Evolutionary conservation across 1,140 invertebrate species (phyloP).

Genomic region (Brachionus rotundiformis): DNA sequence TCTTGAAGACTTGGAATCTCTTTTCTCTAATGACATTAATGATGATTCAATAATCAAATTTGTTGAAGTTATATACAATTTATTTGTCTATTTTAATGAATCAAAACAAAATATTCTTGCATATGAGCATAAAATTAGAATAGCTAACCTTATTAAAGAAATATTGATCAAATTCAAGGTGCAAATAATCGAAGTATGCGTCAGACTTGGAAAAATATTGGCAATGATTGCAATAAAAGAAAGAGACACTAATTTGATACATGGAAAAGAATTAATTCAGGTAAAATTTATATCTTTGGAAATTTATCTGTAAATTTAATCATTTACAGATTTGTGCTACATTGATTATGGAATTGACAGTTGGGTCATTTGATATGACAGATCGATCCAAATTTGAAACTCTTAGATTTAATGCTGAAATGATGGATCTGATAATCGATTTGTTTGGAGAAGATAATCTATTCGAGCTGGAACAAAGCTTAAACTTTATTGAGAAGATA

Average conservation of each 20-base stretch:
- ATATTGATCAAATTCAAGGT: conserved; percentile 31
- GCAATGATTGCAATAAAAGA: conserved; percentile 17
- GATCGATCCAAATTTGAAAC: conserved; percentile 37
- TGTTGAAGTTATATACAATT: conserved; percentile 26
- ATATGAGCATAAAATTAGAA: background rate
- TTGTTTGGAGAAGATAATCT: conserved; percentile 45
- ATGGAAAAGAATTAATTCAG: background rate
- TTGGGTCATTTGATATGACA: conserved; percentile 16
- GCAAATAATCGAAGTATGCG: conserved; percentile 13
- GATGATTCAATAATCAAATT: conserved; percentile 2
- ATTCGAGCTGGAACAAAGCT: conserved; percentile 13
- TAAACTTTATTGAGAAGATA: conserved; percentile 22
- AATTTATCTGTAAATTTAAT: background rate
- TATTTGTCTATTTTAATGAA: conserved; percentile 33
- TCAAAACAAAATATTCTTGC: conserved; percentile 18
- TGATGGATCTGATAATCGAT: conserved; percentile 33
- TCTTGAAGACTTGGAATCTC: background rate
- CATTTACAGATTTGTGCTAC: background rate
- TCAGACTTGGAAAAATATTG: conserved; percentile 24
- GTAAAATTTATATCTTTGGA: background rate
- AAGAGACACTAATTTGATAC: background rate
- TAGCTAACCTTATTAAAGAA: background rate
- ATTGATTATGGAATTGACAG: background rate
- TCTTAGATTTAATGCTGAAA: conserved; percentile 16
- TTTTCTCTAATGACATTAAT: background rate